A percentile compares a stretch with the other conserved stretches of the same genome.
Conservation (phyloP, 2,888 invertebrate genomes). For the Patella caerulea region DNA sequence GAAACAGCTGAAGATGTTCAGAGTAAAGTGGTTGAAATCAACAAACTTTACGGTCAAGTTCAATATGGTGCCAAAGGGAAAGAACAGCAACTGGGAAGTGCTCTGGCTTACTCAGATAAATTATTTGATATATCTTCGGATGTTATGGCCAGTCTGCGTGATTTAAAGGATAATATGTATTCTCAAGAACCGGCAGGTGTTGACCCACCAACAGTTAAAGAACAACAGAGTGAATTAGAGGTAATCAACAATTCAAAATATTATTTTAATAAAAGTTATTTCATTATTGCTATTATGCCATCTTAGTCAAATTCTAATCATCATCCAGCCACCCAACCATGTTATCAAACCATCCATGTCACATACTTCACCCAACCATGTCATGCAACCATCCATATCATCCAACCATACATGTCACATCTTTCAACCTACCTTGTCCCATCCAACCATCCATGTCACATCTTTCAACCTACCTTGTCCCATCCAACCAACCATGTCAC, state of each 20-base stretch:
- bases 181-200: slow-evolving; percentile 69
- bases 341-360: too few relatives aligned
- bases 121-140: slow-evolving; percentile 65
- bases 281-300: too few relatives aligned
- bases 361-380: too few relatives aligned
- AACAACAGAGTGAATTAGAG: slow-evolving; percentile 69
- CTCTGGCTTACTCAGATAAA: slow-evolving; percentile 60
- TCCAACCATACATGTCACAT: too few relatives aligned
- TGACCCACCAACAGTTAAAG: slow-evolving; percentile 64
- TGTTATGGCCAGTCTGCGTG: slow-evolving; percentile 62
- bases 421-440: too few relatives aligned
- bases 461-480: too few relatives aligned
- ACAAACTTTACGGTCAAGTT: slow-evolving; percentile 54
- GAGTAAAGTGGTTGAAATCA: slow-evolving; percentile 61
- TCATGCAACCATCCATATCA: too few relatives aligned
- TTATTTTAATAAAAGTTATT: neutral
- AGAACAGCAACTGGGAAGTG: slow-evolving; percentile 56
- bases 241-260: slow-evolving; percentile 38
- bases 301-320: too few relatives aligned
- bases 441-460: too few relatives aligned
- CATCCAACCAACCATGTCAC: too few relatives aligned
- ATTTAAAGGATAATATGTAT: slow-evolving; percentile 67
- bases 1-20: slow-evolving; percentile 63
- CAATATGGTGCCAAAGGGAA: slow-evolving; percentile 50
- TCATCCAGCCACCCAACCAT: too few relatives aligned